Base-by-base conservation (phyloP, 2,888 invertebrate species). In the Zeuzera pyrina region DNA sequence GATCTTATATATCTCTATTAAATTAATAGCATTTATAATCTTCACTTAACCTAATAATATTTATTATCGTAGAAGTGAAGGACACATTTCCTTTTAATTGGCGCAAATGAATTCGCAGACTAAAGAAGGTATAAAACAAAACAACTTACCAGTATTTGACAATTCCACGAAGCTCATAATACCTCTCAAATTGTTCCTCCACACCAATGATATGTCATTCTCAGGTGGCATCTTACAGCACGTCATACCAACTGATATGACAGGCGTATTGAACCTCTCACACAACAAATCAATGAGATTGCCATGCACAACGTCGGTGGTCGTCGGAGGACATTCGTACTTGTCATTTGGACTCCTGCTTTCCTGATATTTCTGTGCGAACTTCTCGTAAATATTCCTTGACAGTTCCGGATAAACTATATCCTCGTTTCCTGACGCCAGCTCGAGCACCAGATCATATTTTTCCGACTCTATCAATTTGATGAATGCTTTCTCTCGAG, bases 201-300 rank as follows among this genome's bases (percentile, higher is more conserved):
- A 94, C 5, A 91, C 85, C 41, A 83, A 83, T 0, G 88, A 89
- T n/a, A 94, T 84, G 28, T 88, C 84, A 0, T 58, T 67, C n/a
- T 87, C 83, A 0, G 65, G 53, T 0, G 95, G 95, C 86, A 92
- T 93, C 47, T 91, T 91, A 57, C 95, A 95, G 52, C 95, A 95
- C 33, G 90, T 89, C 14, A 95, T 64, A 11, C 92, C 91, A 2
- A 90, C 85, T 0, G 91, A 89, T 29, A 91, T 78, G 57, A 92
- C 77, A 0, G 92, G 90, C 1, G 87, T 83, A 31, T 87, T 81
- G 47, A 86, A 91, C 49, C 87, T 83, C 15, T 87, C 86, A 41
- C 86, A 87, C 10, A 93, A 58, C 31, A 85, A 68, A 59, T 86
- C 88, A 3, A 87, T 86, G 42, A 88, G 50, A 19, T 86, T 73